Conservation (phyloP, 2,797 vertebrate genomes). For the Gymnodraco acuticeps region DNA sequence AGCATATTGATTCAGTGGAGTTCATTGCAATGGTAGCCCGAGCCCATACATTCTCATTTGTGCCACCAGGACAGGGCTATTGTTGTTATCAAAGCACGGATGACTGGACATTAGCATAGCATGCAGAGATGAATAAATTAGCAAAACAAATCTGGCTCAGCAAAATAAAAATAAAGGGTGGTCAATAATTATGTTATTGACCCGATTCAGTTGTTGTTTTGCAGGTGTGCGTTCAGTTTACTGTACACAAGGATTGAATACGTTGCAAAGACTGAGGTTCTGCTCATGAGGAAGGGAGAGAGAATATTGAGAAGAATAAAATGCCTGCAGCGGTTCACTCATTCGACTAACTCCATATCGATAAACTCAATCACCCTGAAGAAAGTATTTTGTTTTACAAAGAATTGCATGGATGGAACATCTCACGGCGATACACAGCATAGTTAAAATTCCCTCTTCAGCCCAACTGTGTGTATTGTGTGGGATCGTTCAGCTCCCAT, state of each 20-base stretch:
- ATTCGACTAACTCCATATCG: constrained; percentile 28
- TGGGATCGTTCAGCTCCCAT: constrained; percentile 11
- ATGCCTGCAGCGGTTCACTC: constrained; percentile 44
- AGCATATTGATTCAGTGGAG: constrained; percentile 74
- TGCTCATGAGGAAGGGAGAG: constrained; percentile 43
- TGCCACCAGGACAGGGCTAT: constrained; percentile 49
- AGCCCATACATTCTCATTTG: constrained; percentile 81
- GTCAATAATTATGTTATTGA: constrained; percentile 70
- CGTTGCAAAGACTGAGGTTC: constrained; percentile 49
- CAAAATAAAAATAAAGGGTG: constrained; percentile 52
- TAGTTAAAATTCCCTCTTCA: not conserved
- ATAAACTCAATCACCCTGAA: constrained; percentile 18
- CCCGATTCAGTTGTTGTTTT: constrained; percentile 49
- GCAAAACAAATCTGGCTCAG: constrained; percentile 70
- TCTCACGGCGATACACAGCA: not conserved
- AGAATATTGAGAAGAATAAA: constrained; percentile 32
- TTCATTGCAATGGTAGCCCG: constrained; percentile 75
- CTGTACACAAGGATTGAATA: constrained; percentile 44
- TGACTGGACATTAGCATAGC: constrained; percentile 72
- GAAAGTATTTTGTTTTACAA: constrained; percentile 27
- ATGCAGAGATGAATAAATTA: constrained; percentile 79
- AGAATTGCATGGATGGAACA: not conserved
- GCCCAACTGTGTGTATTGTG: not conserved
- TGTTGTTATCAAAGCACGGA: constrained; percentile 69
- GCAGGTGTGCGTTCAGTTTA: constrained; percentile 47